Base-by-base conservation (phyloP, 2,797 vertebrate genomes). In the Manis javanica region DNA sequence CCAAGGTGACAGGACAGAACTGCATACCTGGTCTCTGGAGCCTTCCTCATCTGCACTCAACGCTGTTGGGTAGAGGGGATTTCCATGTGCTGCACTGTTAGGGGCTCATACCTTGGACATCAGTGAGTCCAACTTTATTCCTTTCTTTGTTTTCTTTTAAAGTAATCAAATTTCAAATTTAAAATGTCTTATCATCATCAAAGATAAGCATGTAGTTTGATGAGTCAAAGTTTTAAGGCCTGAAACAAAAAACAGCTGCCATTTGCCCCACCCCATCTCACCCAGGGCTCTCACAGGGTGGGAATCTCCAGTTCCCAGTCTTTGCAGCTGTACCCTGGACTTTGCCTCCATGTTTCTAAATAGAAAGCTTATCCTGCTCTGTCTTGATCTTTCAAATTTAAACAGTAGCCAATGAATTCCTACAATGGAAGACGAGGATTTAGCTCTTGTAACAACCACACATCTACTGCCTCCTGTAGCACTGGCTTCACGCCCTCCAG, bases 341-440 rank as follows among this genome's bases (percentile, higher is more conserved):
- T 90, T 71, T 55, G 21, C 55, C 55, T 29, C 26, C 1, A 1
- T 23, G 7, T 57, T 37, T 71, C 31, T 37, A 10, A 49, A 29
- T 49, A 29, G 39, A 46, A 71, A 81, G 21, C 31, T 21, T 69
- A 7, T 23, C 63, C 55, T 90, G n/a, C 31, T 55, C 55, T 61
- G 31, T 75, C 59, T 77, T 75, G 69, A 57, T n/a, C 49, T 83
- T 59, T 66, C 49, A 77, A 14, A 77, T n/a, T 37, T 59, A 93
- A 88, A 64, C 66, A 34, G 23, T 49, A 61, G 37, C 19, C 23
- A 37, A 10, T 53, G 81, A 85, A 46, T 85, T 71, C 18, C 55
- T 53, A 10, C 42, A 61, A 9, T 4, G 19, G 46, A 72, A 57
- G 34, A 6, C 18, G 26, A 42, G 23, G 66, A 16, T 81, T 37